These are phyloP conservation scores for Montipora efflorescens DNA, from an alignment of 64 coral and sea anemone genomes.

Conservation along the genomic window DNA sequence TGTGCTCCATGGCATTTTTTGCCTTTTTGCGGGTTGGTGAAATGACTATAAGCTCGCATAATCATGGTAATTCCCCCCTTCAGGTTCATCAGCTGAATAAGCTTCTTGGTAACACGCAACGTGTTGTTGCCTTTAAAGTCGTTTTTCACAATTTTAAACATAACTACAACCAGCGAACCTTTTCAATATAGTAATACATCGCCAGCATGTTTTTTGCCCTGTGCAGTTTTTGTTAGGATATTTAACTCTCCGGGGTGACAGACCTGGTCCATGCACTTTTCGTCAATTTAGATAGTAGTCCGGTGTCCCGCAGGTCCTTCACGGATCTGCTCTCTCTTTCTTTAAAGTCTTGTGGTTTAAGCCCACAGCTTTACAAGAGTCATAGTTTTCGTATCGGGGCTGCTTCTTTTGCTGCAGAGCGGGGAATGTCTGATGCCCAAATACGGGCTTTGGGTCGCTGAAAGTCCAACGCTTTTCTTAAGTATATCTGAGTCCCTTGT, in stretches of 20 bases:
- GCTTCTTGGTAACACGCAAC: neutral
- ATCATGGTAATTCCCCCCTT: neutral
- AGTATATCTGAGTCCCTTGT: neutral
- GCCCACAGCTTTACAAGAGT: conserved; percentile 41
- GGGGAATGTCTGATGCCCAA: neutral
- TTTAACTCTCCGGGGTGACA: conserved; percentile 37
- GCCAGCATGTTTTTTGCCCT: conserved; percentile 14
- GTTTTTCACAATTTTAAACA: too few relatives aligned
- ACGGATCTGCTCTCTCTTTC: neutral
- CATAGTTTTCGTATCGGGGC: conserved; percentile 67
- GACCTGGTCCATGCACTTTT: too few relatives aligned
- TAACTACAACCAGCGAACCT: too few relatives aligned
- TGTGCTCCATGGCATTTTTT: conserved; percentile 57
- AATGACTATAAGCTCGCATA: conserved; percentile 26
- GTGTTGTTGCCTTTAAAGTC: neutral
- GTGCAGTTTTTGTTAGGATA: conserved; percentile 52
- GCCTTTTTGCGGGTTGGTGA: conserved; percentile 57
- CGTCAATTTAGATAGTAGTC: neutral
- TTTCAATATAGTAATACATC: conserved; percentile 35
- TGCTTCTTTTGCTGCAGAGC: conserved; percentile 1
- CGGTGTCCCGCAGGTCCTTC: conserved; percentile 20
- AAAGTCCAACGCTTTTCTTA: neutral
- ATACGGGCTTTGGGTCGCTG: neutral
- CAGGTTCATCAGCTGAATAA: too few relatives aligned
- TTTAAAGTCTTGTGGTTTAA: conserved; percentile 22